Conservation (phyloP, 2,888 invertebrate genomes). For the Cataglyphis rosenhaueri region DNA sequence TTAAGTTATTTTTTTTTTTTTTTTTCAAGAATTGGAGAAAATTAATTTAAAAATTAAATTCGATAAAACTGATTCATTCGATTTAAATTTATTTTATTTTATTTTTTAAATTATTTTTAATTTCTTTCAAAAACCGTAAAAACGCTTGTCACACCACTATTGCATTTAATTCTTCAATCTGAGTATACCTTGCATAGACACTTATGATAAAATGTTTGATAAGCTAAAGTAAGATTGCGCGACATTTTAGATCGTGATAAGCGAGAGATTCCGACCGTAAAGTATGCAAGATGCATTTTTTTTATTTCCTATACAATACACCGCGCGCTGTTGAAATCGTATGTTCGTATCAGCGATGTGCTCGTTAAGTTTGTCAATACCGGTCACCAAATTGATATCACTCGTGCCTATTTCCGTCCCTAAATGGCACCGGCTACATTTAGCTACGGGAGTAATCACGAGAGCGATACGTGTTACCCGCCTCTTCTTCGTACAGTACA, state of each 20-base stretch:
- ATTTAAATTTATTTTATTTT: background rate
- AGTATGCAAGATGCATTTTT: conserved; percentile 1
- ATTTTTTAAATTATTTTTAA: background rate
- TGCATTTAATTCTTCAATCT: background rate
- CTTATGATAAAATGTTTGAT: conserved; percentile 2
- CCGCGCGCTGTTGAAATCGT: conserved; percentile 14
- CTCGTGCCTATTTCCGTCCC: conserved; percentile 54
- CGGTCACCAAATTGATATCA: conserved; percentile 56
- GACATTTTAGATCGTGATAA: background rate
- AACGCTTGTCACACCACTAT: background rate
- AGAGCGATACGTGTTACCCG: conserved; percentile 40
- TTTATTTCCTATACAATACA: conserved; percentile 1
- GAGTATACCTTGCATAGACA: background rate
- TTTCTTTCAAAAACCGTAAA: background rate
- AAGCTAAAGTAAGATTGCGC: background rate
- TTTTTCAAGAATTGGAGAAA: background rate
- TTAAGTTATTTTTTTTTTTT: background rate
- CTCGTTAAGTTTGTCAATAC: conserved; percentile 48
- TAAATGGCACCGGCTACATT: conserved; percentile 53
- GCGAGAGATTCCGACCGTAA: background rate
- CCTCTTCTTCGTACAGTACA: too few species aligned
- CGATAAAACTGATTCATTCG: background rate
- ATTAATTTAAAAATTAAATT: conserved; percentile 4
- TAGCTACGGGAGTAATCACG: conserved; percentile 35
- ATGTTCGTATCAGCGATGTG: conserved; percentile 13